Evolutionary conservation across 1,140 invertebrate genomes (phyloP), one percentile per base, ranked within the genome.

Genomic region (Asobara japonica): DNA sequence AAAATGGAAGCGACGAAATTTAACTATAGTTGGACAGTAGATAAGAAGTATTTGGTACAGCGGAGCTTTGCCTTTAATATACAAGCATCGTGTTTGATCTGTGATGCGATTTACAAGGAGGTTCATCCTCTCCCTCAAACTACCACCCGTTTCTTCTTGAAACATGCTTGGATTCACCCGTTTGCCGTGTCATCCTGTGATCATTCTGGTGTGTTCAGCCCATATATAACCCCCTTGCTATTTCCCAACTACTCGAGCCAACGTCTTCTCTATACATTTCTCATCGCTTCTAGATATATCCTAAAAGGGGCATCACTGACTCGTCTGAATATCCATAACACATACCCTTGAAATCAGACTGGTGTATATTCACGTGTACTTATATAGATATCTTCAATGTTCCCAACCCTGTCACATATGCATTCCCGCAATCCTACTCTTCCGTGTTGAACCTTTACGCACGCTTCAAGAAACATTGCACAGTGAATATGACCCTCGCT

Each of bases 21-120:
- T 36, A 65, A 62, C 36, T 62, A 30, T 25, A 66, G 16, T 75
- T 73, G 75, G 75, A 78, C 74, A 77, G 76, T 75, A 79, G 75
- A 79, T 78, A 78, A 79, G 74, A 75, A 76, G 69, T 75, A 76
- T 69, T 72, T 64, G 74, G 64, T 76, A 66, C 60, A 45, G 51
- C 36, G 67, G 48, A 33, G 76, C 77, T 80, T 82, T 79, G 77
- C 80, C 80, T 86, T 87, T 86, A 88, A 87, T 87, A 87, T 86
- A 87, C 82, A 83, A 86, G 78, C 78, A 51, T 66, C 48, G 80
- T 84, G 84, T 88, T 88, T 88, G 86, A 87, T 88, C 85, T 87
- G 79, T 85, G 84, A 86, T 83, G 84, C 83, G 85, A 88, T 88
- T 87, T 86, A 83, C 81, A 84, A 87, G 82, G 78, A 87, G 80